A percentile compares a stretch with the other conserved stretches of the same genome.
These are phyloP conservation scores for Orius laevigatus DNA, from an alignment of 1,140 invertebrate genomes.

Conservation along the genomic window DNA sequence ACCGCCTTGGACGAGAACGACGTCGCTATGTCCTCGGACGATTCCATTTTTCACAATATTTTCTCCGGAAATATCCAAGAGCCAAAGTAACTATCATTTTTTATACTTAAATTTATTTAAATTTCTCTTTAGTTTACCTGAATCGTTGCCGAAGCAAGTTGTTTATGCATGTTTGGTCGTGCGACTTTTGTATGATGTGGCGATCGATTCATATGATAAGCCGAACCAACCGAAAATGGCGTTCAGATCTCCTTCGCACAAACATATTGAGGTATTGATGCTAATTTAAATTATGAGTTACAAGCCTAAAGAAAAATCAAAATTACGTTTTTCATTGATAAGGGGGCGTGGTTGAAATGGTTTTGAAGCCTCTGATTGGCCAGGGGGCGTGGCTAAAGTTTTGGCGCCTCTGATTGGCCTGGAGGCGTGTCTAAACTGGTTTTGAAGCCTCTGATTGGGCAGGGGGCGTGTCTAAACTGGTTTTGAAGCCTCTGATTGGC, in stretches of 20 bases:
- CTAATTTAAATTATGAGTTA: constrained; percentile 1
- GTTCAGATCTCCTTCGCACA: constrained; percentile 45
- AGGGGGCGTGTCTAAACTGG: no score
- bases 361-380: no score
- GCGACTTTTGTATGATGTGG: constrained; percentile 77
- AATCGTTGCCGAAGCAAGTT: constrained; percentile 46
- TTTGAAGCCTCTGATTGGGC: no score
- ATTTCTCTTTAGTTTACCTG: constrained; percentile 29
- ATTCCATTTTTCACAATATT: constrained; percentile 40
- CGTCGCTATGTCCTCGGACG: constrained; percentile 20
- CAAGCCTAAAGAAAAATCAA: not conserved
- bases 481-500: no score
- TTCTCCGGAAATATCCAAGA: constrained; percentile 58
- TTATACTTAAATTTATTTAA: not conserved
- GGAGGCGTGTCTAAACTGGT: no score
- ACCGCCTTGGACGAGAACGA: constrained; percentile 31
- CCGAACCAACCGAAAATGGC: constrained; percentile 45
- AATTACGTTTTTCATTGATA: no score
- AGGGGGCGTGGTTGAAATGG: no score
- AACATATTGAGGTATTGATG: constrained; percentile 22
- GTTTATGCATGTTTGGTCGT: constrained; percentile 63
- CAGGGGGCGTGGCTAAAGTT: no score
- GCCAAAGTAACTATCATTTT: constrained; percentile 26
- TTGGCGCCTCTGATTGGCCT: no score
- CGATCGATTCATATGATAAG: constrained; percentile 79